A percentile compares a stretch with the other conserved stretches of the same genome.
Conservation (phyloP, 1,140 invertebrate species). For the Atta cephalotes region DNA sequence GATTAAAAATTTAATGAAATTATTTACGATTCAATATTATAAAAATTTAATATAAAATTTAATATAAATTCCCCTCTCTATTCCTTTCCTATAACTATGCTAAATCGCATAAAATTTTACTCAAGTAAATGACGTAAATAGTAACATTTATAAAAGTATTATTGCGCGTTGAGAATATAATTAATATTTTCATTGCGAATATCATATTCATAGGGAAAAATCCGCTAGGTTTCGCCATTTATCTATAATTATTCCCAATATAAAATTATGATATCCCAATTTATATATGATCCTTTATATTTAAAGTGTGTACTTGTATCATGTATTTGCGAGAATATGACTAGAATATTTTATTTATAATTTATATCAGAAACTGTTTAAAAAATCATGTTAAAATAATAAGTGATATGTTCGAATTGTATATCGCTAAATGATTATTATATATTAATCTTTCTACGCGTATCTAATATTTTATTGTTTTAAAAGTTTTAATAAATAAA, state of each 20-base stretch:
- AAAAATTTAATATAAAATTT: not conserved
- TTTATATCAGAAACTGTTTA: not conserved
- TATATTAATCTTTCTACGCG: constrained; percentile 1
- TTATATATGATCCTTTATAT: constrained; percentile 2
- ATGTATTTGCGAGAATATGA: not conserved
- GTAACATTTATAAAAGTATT: constrained; percentile 10
- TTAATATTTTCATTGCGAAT: constrained; percentile 14
- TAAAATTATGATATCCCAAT: not conserved
- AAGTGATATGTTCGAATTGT: not conserved
- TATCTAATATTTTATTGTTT: constrained; percentile 54
- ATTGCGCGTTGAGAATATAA: constrained; percentile 6
- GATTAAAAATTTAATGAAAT: not conserved
- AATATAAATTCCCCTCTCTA: not conserved
- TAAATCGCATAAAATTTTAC: not conserved
- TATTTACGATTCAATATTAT: not conserved
- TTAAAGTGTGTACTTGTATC: constrained; percentile 3
- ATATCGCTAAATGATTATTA: constrained; percentile 22
- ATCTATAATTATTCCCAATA: not conserved
- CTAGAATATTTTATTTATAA: constrained; percentile 11
- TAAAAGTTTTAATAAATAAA: constrained; percentile 75
- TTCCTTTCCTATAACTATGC: not conserved
- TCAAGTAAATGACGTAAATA: constrained; percentile 2
- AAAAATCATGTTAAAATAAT: constrained; percentile 8
- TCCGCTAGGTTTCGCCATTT: constrained; percentile 3
- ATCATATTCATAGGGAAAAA: constrained; percentile 2